A percentile compares a stretch with the other conserved stretches of the same genome.
Evolutionary conservation across 2,888 invertebrate species (phyloP).

Genomic region (Hirtodrosophila histrioides): DNA sequence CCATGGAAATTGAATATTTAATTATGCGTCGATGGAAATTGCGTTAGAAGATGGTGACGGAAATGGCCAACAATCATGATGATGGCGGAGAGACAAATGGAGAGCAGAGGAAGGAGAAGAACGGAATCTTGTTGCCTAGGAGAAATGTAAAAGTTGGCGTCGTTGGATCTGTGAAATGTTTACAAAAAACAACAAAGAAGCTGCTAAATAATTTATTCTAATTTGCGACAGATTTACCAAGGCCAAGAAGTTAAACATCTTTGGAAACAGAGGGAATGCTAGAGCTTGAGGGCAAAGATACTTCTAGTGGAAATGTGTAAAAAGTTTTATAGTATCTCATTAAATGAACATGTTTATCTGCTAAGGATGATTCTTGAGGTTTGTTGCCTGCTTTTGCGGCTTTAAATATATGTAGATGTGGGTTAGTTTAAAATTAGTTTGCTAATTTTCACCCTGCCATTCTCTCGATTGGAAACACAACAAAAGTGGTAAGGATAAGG

Average conservation of each 20-base stretch:
- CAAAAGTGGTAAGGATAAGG: slow-evolving; percentile 20
- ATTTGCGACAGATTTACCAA: slow-evolving; percentile 61
- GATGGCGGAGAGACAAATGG: slow-evolving; percentile 2
- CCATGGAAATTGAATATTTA: slow-evolving; percentile 74
- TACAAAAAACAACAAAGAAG: slow-evolving; percentile 39
- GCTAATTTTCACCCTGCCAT: slow-evolving; percentile 26
- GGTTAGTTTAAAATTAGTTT: slow-evolving; percentile 26
- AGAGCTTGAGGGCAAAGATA: neutral
- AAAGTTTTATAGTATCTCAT: slow-evolving; percentile 32
- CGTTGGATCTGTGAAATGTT: slow-evolving; percentile 39
- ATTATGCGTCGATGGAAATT: slow-evolving; percentile 67
- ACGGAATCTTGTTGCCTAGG: slow-evolving; percentile 30
- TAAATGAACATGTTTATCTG: slow-evolving; percentile 30
- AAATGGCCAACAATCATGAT: slow-evolving; percentile 54
- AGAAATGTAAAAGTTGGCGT: slow-evolving; percentile 42
- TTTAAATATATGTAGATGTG: slow-evolving; percentile 23
- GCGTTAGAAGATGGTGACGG: slow-evolving; percentile 65
- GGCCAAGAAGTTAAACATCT: slow-evolving; percentile 45
- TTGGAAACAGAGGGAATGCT: slow-evolving; percentile 13
- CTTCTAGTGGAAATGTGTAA: slow-evolving; percentile 11
- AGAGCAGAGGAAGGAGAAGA: neutral
- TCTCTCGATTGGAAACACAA: slow-evolving; percentile 32
- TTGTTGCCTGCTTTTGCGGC: slow-evolving; percentile 21
- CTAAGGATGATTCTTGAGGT: slow-evolving; percentile 34
- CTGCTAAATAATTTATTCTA: slow-evolving; percentile 71